phyloP scores from a whole-genome alignment of 2,797 vertebrate genomes.

The Lerista edwardsae region DNA sequence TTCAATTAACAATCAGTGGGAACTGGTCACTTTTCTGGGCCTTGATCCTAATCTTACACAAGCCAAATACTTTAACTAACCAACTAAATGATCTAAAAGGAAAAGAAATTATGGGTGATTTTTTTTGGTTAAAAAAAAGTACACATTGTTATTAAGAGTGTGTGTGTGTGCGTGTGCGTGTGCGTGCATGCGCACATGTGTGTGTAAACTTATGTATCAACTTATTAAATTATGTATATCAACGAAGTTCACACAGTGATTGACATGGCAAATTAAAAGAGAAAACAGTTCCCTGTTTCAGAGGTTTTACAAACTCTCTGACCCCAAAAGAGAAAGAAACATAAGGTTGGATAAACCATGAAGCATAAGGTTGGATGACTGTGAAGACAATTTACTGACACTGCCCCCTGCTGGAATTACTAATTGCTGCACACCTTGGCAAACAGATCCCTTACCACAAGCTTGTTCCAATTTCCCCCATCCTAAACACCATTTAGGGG shows the following conservation, averaged over 20 bases:
- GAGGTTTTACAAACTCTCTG: no score
- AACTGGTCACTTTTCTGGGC: not conserved
- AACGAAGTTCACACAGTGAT: no score
- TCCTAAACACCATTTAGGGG: not conserved
- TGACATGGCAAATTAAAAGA: no score
- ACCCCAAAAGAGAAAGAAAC: no score
- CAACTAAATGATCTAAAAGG: not conserved
- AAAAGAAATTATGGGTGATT: not conserved
- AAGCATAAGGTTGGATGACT: not conserved
- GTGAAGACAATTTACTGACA: conserved; percentile 4
- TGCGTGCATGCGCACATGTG: no score
- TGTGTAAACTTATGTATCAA: no score
- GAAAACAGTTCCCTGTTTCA: not conserved
- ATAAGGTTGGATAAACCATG: not conserved
- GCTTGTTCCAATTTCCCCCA: no score
- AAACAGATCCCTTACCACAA: not conserved
- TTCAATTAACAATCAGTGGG: not conserved
- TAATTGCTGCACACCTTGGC: conserved; percentile 14
- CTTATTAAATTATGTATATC: no score
- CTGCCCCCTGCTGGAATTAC: conserved; percentile 63
- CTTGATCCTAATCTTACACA: not conserved
- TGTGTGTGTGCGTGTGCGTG: no score
- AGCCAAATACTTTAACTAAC: not conserved
- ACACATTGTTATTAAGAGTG: no score
- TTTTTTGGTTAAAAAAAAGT: no score